Evolutionary conservation across 2,797 vertebrate species (phyloP).

Genomic region (Bothrops alternatus): DNA sequence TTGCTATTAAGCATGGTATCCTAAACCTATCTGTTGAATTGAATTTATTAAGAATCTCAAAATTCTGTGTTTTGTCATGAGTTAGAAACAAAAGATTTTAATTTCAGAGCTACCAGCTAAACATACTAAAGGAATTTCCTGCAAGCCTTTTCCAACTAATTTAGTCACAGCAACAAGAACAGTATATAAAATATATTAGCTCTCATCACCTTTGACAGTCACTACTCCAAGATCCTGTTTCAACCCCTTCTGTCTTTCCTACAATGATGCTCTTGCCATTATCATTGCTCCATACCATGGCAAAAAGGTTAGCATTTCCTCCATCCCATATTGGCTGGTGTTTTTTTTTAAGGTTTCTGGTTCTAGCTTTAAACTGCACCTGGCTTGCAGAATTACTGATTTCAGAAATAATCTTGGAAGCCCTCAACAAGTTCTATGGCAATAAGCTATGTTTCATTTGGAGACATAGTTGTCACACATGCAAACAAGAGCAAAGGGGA

Average conservation of each 20-base stretch:
- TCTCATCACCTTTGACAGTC: conserved; percentile 36
- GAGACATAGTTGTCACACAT: conserved; percentile 51
- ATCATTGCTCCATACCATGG: conserved; percentile 27
- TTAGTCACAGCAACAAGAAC: conserved; percentile 2
- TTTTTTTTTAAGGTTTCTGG: not conserved
- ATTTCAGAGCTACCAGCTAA: conserved; percentile 33
- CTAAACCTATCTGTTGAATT: conserved; percentile 21
- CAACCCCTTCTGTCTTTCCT: conserved; percentile 15
- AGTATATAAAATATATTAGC: conserved; percentile 43
- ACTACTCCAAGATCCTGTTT: conserved; percentile 48
- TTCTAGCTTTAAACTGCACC: conserved; percentile 1
- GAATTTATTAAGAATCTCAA: conserved; percentile 32
- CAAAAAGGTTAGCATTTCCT: conserved; percentile 50
- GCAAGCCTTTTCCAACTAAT: conserved; percentile 10
- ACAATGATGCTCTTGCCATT: conserved; percentile 32
- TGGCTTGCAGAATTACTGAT: conserved; percentile 24
- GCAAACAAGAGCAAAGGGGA: conserved; percentile 14
- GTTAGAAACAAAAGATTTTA: conserved; percentile 8
- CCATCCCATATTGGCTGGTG: conserved; percentile 11
- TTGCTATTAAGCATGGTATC: conserved; percentile 3
- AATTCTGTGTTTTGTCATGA: conserved; percentile 17
- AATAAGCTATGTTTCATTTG: conserved; percentile 23
- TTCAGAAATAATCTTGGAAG: not conserved
- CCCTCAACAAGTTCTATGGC: not conserved
- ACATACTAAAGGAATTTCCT: conserved; percentile 8